A percentile compares a stretch with the other conserved stretches of the same genome.
phyloP scores from a whole-genome alignment of 2,888 invertebrate genomes.

The Tenthredo livida region DNA sequence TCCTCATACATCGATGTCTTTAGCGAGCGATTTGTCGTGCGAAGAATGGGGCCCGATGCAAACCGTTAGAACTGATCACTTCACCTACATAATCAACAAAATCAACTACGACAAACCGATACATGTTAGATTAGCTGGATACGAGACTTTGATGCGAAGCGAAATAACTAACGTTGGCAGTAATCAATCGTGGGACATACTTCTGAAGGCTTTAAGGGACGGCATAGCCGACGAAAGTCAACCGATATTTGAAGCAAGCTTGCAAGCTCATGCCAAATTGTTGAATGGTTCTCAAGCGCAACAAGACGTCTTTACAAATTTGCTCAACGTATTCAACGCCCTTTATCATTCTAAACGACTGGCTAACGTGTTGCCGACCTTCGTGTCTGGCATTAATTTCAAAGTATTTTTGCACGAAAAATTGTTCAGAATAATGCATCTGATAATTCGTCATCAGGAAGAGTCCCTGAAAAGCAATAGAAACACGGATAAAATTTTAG shows the following conservation, averaged over 20 bases:
- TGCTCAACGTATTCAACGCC: slow-evolving; percentile 69
- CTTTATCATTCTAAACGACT: slow-evolving; percentile 68
- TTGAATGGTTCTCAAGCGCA: slow-evolving; percentile 60
- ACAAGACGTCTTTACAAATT: slow-evolving; percentile 67
- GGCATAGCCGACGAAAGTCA: slow-evolving; percentile 72
- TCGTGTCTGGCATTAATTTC: slow-evolving; percentile 73
- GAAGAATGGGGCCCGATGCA: slow-evolving; percentile 69
- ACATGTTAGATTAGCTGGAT: slow-evolving; percentile 75
- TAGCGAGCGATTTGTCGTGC: slow-evolving; percentile 68
- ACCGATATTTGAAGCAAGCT: slow-evolving; percentile 73
- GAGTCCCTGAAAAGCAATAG: slow-evolving; percentile 69
- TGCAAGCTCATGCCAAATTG: slow-evolving; percentile 61
- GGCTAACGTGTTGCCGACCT: slow-evolving; percentile 69
- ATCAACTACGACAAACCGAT: slow-evolving; percentile 70
- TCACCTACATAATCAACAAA: slow-evolving; percentile 68
- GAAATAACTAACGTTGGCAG: slow-evolving; percentile 66
- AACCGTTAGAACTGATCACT: slow-evolving; percentile 60
- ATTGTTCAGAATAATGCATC: slow-evolving; percentile 69
- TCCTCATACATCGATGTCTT: slow-evolving; percentile 68
- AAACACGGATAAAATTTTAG: slow-evolving; percentile 67
- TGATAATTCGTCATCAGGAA: slow-evolving; percentile 71
- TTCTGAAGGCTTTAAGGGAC: slow-evolving; percentile 68
- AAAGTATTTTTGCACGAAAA: slow-evolving; percentile 74
- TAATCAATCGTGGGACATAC: slow-evolving; percentile 66
- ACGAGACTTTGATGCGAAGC: slow-evolving; percentile 70